Evolutionary conservation across 2,113 vertebrate genomes (phyloP).

Genomic region (Strix aluco): DNA sequence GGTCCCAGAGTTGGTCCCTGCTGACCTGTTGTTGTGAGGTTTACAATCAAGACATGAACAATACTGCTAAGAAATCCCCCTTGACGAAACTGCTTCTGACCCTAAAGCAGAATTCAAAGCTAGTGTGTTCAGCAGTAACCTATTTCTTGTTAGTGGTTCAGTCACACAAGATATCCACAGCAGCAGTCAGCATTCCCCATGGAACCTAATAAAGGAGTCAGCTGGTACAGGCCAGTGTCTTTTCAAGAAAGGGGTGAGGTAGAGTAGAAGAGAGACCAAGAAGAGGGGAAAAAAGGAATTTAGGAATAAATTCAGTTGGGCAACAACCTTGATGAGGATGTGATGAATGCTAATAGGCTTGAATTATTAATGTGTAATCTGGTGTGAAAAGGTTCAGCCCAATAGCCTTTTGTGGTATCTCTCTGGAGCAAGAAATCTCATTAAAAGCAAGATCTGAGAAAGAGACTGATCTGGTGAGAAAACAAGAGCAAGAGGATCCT

Average conservation of each 20-base stretch:
- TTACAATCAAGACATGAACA: not conserved
- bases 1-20: not conserved
- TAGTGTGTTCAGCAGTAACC: not conserved
- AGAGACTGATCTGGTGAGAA: not conserved
- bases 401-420: not conserved
- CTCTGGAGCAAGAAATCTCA: not conserved
- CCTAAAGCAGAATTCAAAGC: not conserved
- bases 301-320: not conserved
- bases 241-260: not conserved
- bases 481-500: not conserved
- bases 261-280: not conserved
- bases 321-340: not conserved
- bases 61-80: not conserved
- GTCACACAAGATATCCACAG: accelerated
- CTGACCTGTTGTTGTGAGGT: not conserved
- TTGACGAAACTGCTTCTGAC: not conserved
- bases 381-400: not conserved
- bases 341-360: not conserved
- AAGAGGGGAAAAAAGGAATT: not conserved
- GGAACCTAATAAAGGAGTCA: not conserved
- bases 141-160: not conserved
- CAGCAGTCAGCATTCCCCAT: not conserved
- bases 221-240: accelerated
- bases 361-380: not conserved
- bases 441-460: not conserved